These are phyloP conservation scores for Diplolepis rosae DNA, from an alignment of 2,888 invertebrate species.

Conservation along the genomic window DNA sequence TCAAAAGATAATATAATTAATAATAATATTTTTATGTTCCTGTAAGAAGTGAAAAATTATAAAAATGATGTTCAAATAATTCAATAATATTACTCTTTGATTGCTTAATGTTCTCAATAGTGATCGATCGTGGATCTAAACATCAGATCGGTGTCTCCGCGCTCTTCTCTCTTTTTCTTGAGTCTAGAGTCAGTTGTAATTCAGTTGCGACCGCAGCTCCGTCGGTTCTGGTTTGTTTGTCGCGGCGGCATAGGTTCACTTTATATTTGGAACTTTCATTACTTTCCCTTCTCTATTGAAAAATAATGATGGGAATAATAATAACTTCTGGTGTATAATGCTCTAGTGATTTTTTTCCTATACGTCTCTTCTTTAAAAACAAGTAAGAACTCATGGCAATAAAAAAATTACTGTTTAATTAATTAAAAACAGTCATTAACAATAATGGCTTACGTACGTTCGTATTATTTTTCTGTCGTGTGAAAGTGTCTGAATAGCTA, in stretches of 20 bases:
- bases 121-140: not conserved
- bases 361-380: not conserved
- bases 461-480: conserved; percentile 10
- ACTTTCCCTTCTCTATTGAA: conserved; percentile 5
- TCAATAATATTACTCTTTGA: not conserved
- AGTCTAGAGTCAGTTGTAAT: too few species aligned
- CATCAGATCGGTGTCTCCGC: not conserved
- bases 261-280: conserved; percentile 16
- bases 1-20: too few species aligned
- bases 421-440: not conserved
- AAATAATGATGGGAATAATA: conserved; percentile 1
- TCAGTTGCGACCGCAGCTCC: not conserved
- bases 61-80: not conserved
- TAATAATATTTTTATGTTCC: too few species aligned
- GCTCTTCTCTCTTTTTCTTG: not conserved
- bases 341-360: not conserved
- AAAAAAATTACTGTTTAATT: not conserved
- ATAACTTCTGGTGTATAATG: not conserved
- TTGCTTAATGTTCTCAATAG: not conserved
- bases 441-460: conserved; percentile 1
- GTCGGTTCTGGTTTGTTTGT: not conserved
- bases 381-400: not conserved
- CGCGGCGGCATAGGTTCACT: not conserved
- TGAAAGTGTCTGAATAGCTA: not conserved
- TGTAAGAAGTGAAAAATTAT: not conserved